These are phyloP conservation scores for Brachionus plicatilis DNA, from an alignment of 1,140 invertebrate genomes.

Conservation along the genomic window DNA sequence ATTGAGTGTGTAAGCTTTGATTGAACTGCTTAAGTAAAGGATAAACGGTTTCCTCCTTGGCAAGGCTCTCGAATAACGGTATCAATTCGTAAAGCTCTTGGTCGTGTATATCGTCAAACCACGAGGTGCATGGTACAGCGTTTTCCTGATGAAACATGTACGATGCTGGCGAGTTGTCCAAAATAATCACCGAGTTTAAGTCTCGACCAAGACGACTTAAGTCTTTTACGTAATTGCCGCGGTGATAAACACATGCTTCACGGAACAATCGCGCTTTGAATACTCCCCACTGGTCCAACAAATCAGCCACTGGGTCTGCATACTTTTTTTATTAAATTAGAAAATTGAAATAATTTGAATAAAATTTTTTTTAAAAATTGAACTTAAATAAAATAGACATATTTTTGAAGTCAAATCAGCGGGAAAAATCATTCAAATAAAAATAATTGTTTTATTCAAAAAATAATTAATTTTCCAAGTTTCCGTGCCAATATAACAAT, in stretches of 20 bases:
- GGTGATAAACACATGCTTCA: conserved; percentile 98
- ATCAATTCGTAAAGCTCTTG: conserved; percentile 82
- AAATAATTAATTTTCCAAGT: too few species aligned
- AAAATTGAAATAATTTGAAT: too few species aligned
- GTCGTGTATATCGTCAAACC: conserved; percentile 86
- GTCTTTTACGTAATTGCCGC: conserved; percentile 66
- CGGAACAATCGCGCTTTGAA: conserved; percentile 92
- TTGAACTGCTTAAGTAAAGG: not conserved
- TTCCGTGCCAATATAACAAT: too few species aligned
- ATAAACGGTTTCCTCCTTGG: conserved; percentile 41
- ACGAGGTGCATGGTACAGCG: conserved; percentile 94
- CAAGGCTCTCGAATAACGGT: conserved; percentile 83
- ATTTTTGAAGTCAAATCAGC: too few species aligned
- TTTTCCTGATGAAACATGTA: conserved; percentile 99
- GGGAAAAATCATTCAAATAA: too few species aligned
- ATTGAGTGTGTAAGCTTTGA: not conserved
- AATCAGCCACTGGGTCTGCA: conserved; percentile 96
- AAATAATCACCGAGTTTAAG: conserved; percentile 90
- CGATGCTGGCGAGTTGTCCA: conserved; percentile 98
- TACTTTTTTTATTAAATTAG: conserved; percentile 62
- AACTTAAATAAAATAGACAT: too few species aligned
- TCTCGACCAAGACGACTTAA: conserved; percentile 92
- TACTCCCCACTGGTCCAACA: conserved; percentile 94
- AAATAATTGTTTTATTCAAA: too few species aligned
- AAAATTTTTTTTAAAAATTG: too few species aligned